Conservation (phyloP, 2,797 vertebrate genomes). For the Tapera naevia region DNA sequence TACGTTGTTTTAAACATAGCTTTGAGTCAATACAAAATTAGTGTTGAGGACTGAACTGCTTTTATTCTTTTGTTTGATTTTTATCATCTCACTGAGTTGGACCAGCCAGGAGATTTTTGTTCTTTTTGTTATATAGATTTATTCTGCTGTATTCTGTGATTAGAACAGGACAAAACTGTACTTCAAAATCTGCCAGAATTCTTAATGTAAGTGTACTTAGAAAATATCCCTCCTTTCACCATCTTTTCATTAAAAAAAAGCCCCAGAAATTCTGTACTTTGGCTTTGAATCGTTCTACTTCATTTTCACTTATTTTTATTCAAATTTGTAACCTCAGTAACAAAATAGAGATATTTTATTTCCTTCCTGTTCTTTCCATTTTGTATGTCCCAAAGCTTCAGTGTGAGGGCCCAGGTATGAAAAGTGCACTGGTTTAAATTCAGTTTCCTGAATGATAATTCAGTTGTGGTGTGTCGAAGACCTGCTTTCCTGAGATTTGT, state of each 20-base stretch:
- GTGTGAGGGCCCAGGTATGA: not conserved
- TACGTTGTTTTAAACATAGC: not conserved
- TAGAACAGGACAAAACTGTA: not conserved
- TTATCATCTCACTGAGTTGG: not conserved
- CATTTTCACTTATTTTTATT: not conserved
- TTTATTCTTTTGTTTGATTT: not conserved
- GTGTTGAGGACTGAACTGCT: not conserved
- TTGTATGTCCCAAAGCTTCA: not conserved
- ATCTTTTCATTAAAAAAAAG: not conserved
- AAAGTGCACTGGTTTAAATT: not conserved
- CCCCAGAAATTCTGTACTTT: not conserved
- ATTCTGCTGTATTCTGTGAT: not conserved
- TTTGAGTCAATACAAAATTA: not conserved
- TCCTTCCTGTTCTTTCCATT: not conserved
- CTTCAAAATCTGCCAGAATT: conserved; percentile 6
- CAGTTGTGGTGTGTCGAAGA: not conserved
- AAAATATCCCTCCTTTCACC: not conserved
- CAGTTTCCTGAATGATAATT: not conserved
- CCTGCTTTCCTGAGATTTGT: not conserved
- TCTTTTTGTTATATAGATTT: not conserved
- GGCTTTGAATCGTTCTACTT: not conserved
- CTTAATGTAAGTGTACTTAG: not conserved
- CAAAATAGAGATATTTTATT: not conserved
- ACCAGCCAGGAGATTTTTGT: not conserved
- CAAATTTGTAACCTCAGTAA: not conserved